Conservation (phyloP, 2,888 invertebrate species). For the Aelia acuminata region DNA sequence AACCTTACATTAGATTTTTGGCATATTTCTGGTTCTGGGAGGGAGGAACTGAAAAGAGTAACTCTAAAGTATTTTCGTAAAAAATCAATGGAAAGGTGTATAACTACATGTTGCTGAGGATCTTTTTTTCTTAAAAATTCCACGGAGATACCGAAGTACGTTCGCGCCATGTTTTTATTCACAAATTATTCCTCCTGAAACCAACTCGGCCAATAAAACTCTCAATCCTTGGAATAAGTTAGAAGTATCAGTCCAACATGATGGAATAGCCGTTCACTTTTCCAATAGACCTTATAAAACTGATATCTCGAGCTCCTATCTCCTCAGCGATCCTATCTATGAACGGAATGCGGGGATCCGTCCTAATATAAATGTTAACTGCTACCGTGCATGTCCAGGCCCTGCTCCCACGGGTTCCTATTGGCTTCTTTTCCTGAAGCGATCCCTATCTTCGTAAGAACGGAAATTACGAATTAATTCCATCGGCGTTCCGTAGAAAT, state of each 20-base stretch:
- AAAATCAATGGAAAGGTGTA: no score
- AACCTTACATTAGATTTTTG: no score
- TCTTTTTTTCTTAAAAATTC: background rate
- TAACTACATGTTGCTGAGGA: background rate
- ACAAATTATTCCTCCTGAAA: background rate
- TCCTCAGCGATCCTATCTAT: constrained; percentile 13
- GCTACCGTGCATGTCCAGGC: background rate
- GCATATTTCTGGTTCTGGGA: no score
- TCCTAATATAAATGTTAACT: constrained; percentile 51
- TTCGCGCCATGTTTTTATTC: background rate
- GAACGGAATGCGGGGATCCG: constrained; percentile 22
- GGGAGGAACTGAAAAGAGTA: no score
- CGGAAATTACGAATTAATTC: constrained; percentile 27
- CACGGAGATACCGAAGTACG: background rate
- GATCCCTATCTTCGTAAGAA: constrained; percentile 37
- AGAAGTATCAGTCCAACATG: background rate
- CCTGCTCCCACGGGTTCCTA: background rate
- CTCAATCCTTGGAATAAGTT: background rate
- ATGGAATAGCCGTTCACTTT: constrained; percentile 2
- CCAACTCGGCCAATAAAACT: background rate
- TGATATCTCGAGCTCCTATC: background rate
- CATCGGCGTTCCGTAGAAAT: background rate
- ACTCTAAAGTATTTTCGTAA: no score
- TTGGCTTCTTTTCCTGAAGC: background rate
- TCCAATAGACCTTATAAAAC: constrained; percentile 32